Evolutionary conservation across 2,888 invertebrate genomes (phyloP), one percentile per base, ranked within the genome.

Genomic region (Dasypolia templi): DNA sequence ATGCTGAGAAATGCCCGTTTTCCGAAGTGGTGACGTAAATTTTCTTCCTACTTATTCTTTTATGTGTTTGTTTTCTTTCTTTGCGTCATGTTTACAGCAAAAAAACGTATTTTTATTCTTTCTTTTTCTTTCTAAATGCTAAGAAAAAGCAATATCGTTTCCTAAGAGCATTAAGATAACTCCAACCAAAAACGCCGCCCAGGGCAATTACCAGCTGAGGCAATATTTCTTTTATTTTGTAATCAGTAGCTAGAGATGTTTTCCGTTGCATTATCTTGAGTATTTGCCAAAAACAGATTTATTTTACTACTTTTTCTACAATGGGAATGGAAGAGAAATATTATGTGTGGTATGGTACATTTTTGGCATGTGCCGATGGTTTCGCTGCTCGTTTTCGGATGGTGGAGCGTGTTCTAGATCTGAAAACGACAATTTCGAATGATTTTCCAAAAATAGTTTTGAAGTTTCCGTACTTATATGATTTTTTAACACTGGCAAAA

Each of bases 261-360:
- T 77, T 75, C 70, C 63, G 58, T 78, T 65, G 78, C 70, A 78
- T 79, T 77, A 77, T 76, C 55, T 84, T 84, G 84, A 79, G 59
- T 56, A 67, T 75, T 79, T 84, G 84, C 84, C 84, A 84, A 72
- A 79, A 81, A 75, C 29, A 59, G 69, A 84, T 79, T 73, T 77
- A 75, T 82, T 77, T 77, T 82, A 82, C 79, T 71, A 61, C 42
- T 29, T 53, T 61, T 72, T 82, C 64, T 68, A 32, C 17, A 44
- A 69, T 35, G 56, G 44, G n/a, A n/a, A 29, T 65, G 61, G 46
- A 68, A 58, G 17, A 14, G 42, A 74, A 72, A 66, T 64, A 55
- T 53, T 65, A 29, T 51, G 51, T 63, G 58, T 77, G 62, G 49
- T 64, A n/a, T 65, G 17, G 68, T 32, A 42, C 12, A 53, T 51